phyloP scores from a whole-genome alignment of 1,140 invertebrate genomes.

The Drosophila ambigua region DNA sequence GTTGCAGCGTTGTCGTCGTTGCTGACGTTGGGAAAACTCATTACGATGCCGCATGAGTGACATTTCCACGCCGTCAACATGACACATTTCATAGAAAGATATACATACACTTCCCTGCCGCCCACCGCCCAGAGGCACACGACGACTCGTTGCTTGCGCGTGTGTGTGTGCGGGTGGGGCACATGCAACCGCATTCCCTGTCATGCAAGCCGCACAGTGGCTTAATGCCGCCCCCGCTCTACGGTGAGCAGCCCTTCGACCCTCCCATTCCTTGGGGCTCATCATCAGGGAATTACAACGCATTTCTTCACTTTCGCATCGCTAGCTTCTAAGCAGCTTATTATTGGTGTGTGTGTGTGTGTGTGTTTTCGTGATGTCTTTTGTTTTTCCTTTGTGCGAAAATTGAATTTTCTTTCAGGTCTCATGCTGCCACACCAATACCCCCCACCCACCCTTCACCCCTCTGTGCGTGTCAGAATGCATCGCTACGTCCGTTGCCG shows the following conservation, averaged over 20 bases:
- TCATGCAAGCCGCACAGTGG: slow-evolving; percentile 50
- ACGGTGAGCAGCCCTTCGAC: background rate
- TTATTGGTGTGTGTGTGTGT: slow-evolving; percentile 40
- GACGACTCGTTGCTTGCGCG: background rate
- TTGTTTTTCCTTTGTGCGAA: slow-evolving; percentile 58
- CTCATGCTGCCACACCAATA: background rate
- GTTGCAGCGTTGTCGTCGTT: slow-evolving; percentile 16
- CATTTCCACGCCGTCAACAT: slow-evolving; percentile 79
- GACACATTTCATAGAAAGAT: slow-evolving; percentile 73
- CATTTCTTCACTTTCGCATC: slow-evolving; percentile 81
- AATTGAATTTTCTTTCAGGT: slow-evolving; percentile 66
- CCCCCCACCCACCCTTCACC: background rate
- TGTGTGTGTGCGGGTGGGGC: slow-evolving; percentile 9
- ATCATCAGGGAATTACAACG: slow-evolving; percentile 70
- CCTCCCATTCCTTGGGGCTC: background rate
- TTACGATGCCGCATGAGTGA: slow-evolving; percentile 78
- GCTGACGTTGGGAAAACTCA: slow-evolving; percentile 68
- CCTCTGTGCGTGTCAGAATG: slow-evolving; percentile 70
- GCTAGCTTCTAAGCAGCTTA: slow-evolving; percentile 78
- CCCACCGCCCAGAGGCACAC: background rate
- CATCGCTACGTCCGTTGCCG: slow-evolving; percentile 50
- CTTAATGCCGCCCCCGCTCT: slow-evolving; percentile 53
- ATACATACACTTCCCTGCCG: slow-evolving; percentile 33
- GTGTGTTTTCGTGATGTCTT: slow-evolving; percentile 26
- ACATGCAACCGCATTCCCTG: slow-evolving; percentile 58